phyloP scores from a whole-genome alignment of 2,888 invertebrate species.

The Oscheius myriophilus region DNA sequence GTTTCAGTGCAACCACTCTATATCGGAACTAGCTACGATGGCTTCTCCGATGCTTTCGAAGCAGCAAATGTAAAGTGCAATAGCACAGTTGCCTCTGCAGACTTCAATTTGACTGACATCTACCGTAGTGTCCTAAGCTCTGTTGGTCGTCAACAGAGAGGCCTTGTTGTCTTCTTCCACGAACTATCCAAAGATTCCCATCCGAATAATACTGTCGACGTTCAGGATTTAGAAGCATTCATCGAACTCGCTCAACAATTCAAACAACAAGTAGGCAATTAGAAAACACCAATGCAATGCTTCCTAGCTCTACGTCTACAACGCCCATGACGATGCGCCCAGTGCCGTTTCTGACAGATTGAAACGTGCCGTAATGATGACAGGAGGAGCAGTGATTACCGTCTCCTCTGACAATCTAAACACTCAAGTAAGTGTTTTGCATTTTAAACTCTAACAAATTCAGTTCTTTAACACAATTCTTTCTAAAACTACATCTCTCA shows the following conservation, averaged over 20 bases:
- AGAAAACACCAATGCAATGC: no score
- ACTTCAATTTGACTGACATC: constrained; percentile 10
- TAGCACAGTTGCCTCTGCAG: not conserved
- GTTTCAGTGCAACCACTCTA: constrained; percentile 11
- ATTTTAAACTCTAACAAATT: no score
- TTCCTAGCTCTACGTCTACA: constrained; percentile 15
- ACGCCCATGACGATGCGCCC: not conserved
- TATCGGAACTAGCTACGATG: not conserved
- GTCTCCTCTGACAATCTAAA: not conserved
- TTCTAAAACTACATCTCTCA: not conserved
- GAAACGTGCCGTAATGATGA: constrained; percentile 3
- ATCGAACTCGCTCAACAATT: constrained; percentile 15
- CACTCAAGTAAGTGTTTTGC: no score
- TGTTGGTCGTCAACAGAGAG: constrained; percentile 18
- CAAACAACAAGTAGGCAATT: constrained; percentile 15
- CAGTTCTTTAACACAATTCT: not conserved
- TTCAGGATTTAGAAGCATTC: not conserved
- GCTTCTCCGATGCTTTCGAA: not conserved
- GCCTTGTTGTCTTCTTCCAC: constrained; percentile 13
- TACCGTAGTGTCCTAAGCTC: not conserved
- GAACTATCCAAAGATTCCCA: not conserved
- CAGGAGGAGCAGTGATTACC: constrained; percentile 12
- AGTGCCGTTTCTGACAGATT: not conserved
- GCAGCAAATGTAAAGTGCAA: not conserved
- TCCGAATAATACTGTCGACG: not conserved